phyloP scores from a whole-genome alignment of 2,797 vertebrate species.

The Odontamblyopus lacepedii region DNA sequence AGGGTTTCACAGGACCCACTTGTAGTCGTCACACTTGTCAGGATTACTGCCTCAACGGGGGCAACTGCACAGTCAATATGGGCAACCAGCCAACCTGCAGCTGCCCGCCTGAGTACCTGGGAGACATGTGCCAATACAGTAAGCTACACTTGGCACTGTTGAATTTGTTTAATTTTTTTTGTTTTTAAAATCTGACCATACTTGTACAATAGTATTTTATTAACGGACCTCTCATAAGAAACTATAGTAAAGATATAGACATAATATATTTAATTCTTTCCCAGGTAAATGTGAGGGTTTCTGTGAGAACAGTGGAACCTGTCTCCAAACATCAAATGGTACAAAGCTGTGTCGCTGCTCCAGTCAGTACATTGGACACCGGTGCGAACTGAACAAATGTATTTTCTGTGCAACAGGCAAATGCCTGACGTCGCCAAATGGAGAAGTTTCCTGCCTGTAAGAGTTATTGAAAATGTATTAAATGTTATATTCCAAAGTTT shows the following conservation, averaged over 20 bases:
- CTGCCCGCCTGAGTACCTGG: slow-evolving; percentile 81
- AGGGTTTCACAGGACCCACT: slow-evolving; percentile 89
- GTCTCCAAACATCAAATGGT: slow-evolving; percentile 81
- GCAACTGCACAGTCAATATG: slow-evolving; percentile 87
- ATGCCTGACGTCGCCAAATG: slow-evolving; percentile 76
- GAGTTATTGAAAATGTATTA: neutral
- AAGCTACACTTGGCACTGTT: slow-evolving; percentile 56
- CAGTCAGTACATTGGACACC: slow-evolving; percentile 77
- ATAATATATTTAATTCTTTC: neutral
- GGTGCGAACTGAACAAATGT: slow-evolving; percentile 88
- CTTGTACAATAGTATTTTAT: no score
- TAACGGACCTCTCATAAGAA: no score
- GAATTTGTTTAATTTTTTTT: neutral
- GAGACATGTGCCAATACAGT: slow-evolving; percentile 96
- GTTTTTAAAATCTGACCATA: neutral
- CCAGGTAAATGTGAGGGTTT: slow-evolving; percentile 87
- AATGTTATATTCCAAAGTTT: neutral
- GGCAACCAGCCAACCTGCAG: slow-evolving; percentile 94
- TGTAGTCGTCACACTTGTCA: slow-evolving; percentile 87
- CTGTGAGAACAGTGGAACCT: slow-evolving; percentile 86
- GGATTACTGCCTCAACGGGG: slow-evolving; percentile 87
- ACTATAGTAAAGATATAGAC: no score
- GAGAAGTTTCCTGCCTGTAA: slow-evolving; percentile 89
- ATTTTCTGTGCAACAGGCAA: slow-evolving; percentile 81
- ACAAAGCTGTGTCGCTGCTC: slow-evolving; percentile 86